Conservation (phyloP, 2,888 invertebrate species). For the Litoditis marina region DNA sequence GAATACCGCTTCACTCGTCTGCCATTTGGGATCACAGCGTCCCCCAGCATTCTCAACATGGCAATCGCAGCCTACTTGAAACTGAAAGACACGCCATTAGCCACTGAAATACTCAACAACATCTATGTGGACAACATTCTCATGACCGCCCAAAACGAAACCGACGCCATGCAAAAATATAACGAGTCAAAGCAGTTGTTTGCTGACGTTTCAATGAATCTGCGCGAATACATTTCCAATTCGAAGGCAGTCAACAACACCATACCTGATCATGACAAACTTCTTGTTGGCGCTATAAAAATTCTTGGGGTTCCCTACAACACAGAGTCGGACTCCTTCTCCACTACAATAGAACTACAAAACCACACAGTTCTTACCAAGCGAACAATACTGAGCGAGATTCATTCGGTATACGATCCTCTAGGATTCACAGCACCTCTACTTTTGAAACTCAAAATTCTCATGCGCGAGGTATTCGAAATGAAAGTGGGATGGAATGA, state of each 20-base stretch:
- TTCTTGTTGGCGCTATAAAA: neutral
- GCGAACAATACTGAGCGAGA: neutral
- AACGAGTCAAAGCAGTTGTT: neutral
- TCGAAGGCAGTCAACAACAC: neutral
- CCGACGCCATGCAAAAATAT: neutral
- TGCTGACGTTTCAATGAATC: neutral
- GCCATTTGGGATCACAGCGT: constrained; percentile 1
- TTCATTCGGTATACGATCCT: neutral
- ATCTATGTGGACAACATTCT: neutral
- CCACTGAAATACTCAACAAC: neutral
- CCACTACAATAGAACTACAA: neutral
- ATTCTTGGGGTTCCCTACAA: neutral
- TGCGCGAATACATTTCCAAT: neutral
- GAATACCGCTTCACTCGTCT: neutral
- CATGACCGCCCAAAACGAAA: neutral
- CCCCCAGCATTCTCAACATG: neutral
- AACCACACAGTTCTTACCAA: neutral
- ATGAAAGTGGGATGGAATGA: neutral
- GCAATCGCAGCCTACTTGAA: neutral
- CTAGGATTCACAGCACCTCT: neutral
- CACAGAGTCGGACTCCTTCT: neutral
- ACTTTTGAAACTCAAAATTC: neutral
- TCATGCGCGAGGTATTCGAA: neutral
- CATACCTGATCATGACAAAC: neutral
- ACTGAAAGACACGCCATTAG: neutral